phyloP scores from a whole-genome alignment of 2,113 vertebrate species.

The Dissostichus mawsoni region DNA sequence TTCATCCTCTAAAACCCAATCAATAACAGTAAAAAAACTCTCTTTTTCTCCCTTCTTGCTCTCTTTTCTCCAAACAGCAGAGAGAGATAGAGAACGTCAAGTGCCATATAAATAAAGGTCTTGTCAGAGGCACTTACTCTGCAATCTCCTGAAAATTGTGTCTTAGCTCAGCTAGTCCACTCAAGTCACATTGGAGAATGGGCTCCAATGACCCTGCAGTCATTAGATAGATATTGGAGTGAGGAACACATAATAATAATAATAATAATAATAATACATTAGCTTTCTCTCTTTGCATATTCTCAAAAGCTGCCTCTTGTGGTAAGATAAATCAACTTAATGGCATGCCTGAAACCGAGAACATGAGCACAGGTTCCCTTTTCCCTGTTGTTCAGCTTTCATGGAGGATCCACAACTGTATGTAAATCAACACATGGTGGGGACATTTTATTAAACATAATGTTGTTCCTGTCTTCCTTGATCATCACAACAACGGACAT shows the following conservation, averaged over 20 bases:
- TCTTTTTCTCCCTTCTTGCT: not conserved
- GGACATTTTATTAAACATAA: slow-evolving; percentile 57
- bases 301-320: slow-evolving; percentile 61
- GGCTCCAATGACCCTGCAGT: slow-evolving; percentile 60
- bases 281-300: slow-evolving; percentile 66
- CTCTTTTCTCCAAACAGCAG: slow-evolving; percentile 23
- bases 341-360: slow-evolving; percentile 60
- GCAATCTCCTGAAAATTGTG: slow-evolving; percentile 74
- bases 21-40: slow-evolving; percentile 32
- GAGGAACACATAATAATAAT: slow-evolving; percentile 66
- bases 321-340: slow-evolving; percentile 59
- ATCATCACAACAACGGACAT: slow-evolving; percentile 52
- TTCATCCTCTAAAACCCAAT: slow-evolving; percentile 44
- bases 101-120: slow-evolving; percentile 73
- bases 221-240: slow-evolving; percentile 62
- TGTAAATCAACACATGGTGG: slow-evolving; percentile 62
- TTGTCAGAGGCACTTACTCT: slow-evolving; percentile 74
- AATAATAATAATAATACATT: slow-evolving; percentile 67
- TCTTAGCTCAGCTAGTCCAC: slow-evolving; percentile 70
- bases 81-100: slow-evolving; percentile 60
- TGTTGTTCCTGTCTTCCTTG: slow-evolving; percentile 33
- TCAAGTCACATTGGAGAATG: slow-evolving; percentile 69
- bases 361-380: slow-evolving; percentile 27
- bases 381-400: slow-evolving; percentile 23
- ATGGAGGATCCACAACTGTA: slow-evolving; percentile 53